A percentile compares a stretch with the other conserved stretches of the same genome.
These are phyloP conservation scores for Antechinus stuartii DNA, from an alignment of 2,113 vertebrate genomes.

Conservation along the genomic window DNA sequence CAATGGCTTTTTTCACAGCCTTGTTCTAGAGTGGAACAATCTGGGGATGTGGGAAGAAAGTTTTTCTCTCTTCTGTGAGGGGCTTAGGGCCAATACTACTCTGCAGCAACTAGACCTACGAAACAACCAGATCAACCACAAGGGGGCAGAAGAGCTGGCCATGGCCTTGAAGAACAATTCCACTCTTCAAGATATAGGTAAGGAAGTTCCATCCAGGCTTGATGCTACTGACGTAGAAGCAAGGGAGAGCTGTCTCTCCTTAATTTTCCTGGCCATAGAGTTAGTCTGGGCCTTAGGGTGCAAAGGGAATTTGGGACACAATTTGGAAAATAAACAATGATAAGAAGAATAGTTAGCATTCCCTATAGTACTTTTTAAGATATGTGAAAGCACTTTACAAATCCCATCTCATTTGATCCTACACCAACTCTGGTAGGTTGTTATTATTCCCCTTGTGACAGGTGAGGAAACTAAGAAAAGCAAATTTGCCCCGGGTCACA, in stretches of 20 bases:
- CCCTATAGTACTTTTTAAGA: not conserved
- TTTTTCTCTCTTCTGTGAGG: slow-evolving; percentile 92
- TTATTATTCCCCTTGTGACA: not conserved
- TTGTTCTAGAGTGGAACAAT: slow-evolving; percentile 96
- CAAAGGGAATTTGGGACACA: not conserved
- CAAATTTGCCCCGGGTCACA: not conserved
- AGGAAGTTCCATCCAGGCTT: slow-evolving; percentile 34
- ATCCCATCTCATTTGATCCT: not conserved
- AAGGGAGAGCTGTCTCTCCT: not conserved
- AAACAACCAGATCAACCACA: slow-evolving; percentile 96
- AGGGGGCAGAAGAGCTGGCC: slow-evolving; percentile 90
- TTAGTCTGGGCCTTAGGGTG: not conserved
- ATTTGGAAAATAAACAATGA: not conserved
- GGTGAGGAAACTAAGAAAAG: not conserved
- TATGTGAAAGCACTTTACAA: not conserved
- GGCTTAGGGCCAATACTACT: slow-evolving; percentile 85
- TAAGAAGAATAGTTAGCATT: not conserved
- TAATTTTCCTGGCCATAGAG: not conserved
- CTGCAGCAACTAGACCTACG: slow-evolving; percentile 92
- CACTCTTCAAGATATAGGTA: slow-evolving; percentile 92
- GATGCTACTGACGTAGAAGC: not conserved
- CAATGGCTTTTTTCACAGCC: slow-evolving; percentile 78
- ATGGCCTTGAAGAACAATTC: slow-evolving; percentile 88
- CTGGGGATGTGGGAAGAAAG: slow-evolving; percentile 92
- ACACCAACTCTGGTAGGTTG: not conserved